phyloP scores from a whole-genome alignment of 2,113 vertebrate genomes.

The Pseudorhombus dupliciocellatus region DNA sequence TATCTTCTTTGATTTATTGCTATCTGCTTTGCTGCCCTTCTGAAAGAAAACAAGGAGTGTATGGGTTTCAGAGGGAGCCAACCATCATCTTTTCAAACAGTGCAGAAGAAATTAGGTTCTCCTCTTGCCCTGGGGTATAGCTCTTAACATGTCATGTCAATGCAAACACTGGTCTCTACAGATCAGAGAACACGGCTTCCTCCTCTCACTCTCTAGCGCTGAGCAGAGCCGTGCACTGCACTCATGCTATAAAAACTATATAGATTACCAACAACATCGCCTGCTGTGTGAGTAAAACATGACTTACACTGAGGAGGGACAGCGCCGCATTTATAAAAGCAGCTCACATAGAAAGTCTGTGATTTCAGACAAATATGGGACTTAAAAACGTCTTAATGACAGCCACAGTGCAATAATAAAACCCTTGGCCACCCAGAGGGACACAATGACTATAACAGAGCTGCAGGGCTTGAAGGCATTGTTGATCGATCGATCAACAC shows the following conservation, averaged over 20 bases:
- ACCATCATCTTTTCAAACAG: conserved; percentile 74
- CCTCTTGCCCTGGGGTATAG: conserved; percentile 74
- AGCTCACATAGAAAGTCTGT: conserved; percentile 24
- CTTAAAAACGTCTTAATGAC: conserved; percentile 35
- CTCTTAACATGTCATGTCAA: conserved; percentile 80
- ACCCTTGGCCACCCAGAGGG: conserved; percentile 25
- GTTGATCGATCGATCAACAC: conserved; percentile 46
- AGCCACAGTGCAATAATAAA: conserved; percentile 32
- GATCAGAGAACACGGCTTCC: conserved; percentile 63
- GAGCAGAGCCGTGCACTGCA: conserved; percentile 38
- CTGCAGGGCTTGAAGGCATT: conserved; percentile 34
- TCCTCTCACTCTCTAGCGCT: conserved; percentile 53
- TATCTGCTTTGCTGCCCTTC: conserved; percentile 96
- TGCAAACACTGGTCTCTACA: conserved; percentile 75
- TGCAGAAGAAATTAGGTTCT: conserved; percentile 74
- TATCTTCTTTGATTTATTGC: conserved; percentile 99
- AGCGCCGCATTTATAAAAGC: conserved; percentile 46
- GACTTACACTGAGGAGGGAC: conserved; percentile 24
- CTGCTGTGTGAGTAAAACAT: conserved; percentile 49
- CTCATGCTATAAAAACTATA: conserved; percentile 36
- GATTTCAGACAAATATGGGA: conserved; percentile 39
- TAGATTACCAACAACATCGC: conserved; percentile 52
- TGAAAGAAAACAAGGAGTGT: conserved; percentile 83
- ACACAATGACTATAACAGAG: conserved; percentile 41
- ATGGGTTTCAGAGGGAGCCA: conserved; percentile 68